Evolutionary conservation across 2,888 invertebrate species (phyloP).

Genomic region (Mongoloraphidia duomilia): DNA sequence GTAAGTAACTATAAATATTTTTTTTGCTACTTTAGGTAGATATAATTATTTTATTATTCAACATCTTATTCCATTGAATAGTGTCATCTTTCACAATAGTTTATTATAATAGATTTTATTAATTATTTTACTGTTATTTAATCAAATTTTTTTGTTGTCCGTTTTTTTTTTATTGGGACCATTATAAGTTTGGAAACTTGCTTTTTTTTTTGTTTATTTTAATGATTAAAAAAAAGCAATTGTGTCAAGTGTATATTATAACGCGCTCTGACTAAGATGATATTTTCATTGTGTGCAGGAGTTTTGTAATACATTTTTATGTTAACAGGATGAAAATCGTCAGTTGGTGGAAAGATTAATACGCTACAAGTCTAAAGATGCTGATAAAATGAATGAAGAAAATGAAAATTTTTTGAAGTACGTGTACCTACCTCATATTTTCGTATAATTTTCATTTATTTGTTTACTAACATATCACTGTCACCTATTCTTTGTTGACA

Average conservation of each 20-base stretch:
- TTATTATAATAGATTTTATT: not conserved
- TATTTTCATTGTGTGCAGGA: too few species aligned
- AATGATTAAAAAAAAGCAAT: too few species aligned
- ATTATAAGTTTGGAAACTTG: too few species aligned
- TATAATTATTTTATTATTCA: not conserved
- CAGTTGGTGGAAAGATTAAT: slow-evolving; percentile 75
- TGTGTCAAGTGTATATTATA: too few species aligned
- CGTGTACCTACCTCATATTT: slow-evolving; percentile 25
- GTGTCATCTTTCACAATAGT: not conserved
- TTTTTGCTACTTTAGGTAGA: not conserved
- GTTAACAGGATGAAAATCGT: slow-evolving; percentile 71
- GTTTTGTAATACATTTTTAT: slow-evolving; percentile 11
- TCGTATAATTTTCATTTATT: slow-evolving; percentile 1
- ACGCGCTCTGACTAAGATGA: too few species aligned
- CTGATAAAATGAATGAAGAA: slow-evolving; percentile 91
- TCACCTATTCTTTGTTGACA: too few species aligned
- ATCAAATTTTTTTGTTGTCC: too few species aligned
- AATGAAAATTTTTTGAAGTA: slow-evolving; percentile 87
- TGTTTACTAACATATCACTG: not conserved
- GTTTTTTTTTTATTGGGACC: too few species aligned
- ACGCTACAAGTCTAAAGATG: slow-evolving; percentile 85
- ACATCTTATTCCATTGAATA: not conserved
- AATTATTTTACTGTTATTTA: too few species aligned
- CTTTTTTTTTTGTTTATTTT: too few species aligned
- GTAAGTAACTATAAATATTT: slow-evolving; percentile 28